Conservation (phyloP, 2,797 vertebrate species). For the Myotis myotis region DNA sequence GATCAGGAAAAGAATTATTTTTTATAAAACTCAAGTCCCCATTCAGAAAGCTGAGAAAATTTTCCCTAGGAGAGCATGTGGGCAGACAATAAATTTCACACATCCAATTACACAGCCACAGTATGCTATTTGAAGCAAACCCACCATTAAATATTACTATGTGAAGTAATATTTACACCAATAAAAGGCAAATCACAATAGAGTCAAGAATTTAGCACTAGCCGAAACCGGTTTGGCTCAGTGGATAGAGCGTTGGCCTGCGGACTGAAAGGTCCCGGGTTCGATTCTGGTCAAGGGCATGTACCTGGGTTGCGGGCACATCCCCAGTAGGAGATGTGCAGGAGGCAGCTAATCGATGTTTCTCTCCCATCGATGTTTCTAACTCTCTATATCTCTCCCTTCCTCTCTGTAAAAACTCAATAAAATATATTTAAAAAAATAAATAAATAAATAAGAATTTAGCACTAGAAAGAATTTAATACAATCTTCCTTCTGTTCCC, state of each 20-base stretch:
- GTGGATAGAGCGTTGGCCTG: too few relatives aligned
- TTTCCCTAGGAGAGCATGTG: not conserved
- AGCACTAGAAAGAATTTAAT: not conserved
- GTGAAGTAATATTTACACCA: not conserved
- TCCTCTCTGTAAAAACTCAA: too few relatives aligned
- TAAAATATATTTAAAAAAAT: too few relatives aligned
- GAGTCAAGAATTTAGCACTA: not conserved
- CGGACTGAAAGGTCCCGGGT: too few relatives aligned
- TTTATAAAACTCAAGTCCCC: not conserved
- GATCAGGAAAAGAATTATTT: not conserved
- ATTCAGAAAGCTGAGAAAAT: slow-evolving; percentile 16
- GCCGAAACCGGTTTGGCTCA: too few relatives aligned
- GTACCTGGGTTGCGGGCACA: too few relatives aligned
- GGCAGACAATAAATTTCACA: not conserved
- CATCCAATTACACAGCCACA: not conserved
- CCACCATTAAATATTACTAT: not conserved
- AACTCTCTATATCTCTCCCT: too few relatives aligned
- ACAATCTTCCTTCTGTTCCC: not conserved
- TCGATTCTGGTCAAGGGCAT: too few relatives aligned
- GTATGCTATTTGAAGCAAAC: not conserved
- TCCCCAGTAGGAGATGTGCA: too few relatives aligned
- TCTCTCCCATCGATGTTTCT: too few relatives aligned
- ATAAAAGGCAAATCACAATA: not conserved
- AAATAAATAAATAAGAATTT: too few relatives aligned
- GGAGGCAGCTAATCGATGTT: too few relatives aligned